Percentiles rank a stretch among this genome's conserved stretches.
Evolutionary conservation across 2,797 vertebrate genomes (phyloP).

Genomic region (Tarsius wallacei): DNA sequence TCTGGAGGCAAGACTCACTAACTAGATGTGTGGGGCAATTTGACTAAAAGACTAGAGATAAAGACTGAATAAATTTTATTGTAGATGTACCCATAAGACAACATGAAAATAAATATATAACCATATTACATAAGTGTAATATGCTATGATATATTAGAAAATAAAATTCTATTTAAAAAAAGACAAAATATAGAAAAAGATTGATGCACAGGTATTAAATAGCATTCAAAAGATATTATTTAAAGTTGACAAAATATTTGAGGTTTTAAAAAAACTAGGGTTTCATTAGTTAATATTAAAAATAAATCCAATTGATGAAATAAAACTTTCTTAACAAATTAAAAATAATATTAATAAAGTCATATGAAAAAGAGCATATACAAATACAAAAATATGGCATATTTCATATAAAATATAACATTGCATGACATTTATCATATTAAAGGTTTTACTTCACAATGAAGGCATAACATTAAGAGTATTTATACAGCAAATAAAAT

Average conservation of each 20-base stretch:
- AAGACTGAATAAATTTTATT: neutral
- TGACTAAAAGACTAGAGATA: neutral
- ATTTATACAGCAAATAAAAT: neutral
- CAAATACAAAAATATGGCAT: neutral
- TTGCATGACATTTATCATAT: neutral
- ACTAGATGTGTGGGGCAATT: neutral
- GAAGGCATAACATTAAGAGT: neutral
- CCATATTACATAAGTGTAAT: neutral
- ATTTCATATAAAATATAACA: neutral
- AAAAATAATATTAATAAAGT: neutral
- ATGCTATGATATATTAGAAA: neutral
- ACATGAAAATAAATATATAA: neutral
- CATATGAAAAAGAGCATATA: neutral
- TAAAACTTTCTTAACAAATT: neutral
- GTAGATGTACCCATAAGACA: neutral
- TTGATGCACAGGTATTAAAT: neutral
- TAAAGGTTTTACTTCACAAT: neutral
- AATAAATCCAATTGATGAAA: neutral
- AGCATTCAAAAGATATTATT: neutral
- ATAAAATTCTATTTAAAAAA: neutral
- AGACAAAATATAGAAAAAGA: neutral
- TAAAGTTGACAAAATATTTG: neutral
- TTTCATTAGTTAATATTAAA: neutral
- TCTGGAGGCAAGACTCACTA: neutral
- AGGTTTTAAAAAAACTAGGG: neutral